These are phyloP conservation scores for Hydrotaea diabolus DNA, from an alignment of 2,888 invertebrate species.

Conservation along the genomic window DNA sequence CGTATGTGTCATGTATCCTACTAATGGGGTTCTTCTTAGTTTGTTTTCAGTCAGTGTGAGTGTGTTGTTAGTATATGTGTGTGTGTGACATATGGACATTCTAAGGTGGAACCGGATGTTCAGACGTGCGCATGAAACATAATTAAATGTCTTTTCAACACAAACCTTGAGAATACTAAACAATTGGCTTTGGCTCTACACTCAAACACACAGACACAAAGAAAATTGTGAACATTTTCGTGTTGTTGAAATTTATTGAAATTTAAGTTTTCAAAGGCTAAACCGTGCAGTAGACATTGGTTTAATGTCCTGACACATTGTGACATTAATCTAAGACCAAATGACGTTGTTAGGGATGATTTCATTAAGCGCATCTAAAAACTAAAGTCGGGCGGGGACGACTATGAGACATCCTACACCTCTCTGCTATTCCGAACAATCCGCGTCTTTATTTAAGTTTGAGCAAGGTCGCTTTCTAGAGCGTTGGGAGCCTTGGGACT, in stretches of 20 bases:
- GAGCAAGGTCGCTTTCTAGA: no score
- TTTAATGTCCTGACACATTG: no score
- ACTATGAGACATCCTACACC: no score
- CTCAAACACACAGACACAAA: neutral
- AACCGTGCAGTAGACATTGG: no score
- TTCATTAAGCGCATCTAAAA: no score
- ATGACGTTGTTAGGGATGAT: no score
- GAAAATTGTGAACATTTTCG: neutral
- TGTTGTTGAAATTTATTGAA: neutral
- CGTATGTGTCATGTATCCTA: slow-evolving; percentile 24
- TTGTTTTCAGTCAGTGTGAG: neutral
- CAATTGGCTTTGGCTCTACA: neutral
- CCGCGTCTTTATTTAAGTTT: no score
- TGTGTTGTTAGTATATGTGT: neutral
- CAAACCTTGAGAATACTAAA: slow-evolving; percentile 30
- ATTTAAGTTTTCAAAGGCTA: neutral
- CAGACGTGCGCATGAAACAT: slow-evolving; percentile 19
- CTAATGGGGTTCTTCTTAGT: slow-evolving; percentile 22
- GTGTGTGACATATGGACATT: neutral
- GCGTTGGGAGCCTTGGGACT: no score
- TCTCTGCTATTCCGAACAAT: no score
- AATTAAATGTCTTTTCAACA: slow-evolving; percentile 31
- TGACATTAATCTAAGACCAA: no score
- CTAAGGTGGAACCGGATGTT: slow-evolving; percentile 33
- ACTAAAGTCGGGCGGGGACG: no score